Evolutionary conservation across 2,113 vertebrate species (phyloP).

Genomic region (Hydrolagus affinis): DNA sequence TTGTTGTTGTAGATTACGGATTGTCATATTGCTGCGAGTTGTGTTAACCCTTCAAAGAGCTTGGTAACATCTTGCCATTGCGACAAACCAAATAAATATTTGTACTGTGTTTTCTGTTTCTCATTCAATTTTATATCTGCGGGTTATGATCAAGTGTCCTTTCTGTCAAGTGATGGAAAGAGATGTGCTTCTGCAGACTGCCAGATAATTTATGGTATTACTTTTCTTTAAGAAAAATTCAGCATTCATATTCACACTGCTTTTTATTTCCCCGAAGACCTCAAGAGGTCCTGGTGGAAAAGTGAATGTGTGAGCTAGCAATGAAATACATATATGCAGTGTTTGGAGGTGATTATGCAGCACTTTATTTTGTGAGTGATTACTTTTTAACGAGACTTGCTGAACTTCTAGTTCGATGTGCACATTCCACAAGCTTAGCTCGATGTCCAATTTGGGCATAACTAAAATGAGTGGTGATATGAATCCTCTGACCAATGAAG

Average conservation of each 20-base stretch:
- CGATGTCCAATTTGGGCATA: no score
- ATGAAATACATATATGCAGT: background rate
- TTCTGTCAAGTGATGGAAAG: no score
- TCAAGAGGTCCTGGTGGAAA: background rate
- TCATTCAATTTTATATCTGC: background rate
- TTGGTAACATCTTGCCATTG: background rate
- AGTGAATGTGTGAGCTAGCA: background rate
- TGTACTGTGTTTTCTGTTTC: background rate
- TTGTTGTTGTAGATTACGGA: background rate
- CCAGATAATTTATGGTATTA: background rate
- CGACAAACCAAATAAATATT: background rate
- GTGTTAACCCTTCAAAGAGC: background rate
- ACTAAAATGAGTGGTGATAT: no score
- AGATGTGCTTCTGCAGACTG: background rate
- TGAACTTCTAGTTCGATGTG: no score
- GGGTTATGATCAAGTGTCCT: background rate
- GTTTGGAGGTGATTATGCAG: background rate
- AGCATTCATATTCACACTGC: constrained; percentile 5
- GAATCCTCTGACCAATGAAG: no score
- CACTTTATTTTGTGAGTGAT: background rate
- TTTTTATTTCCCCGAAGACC: background rate
- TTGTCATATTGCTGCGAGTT: background rate
- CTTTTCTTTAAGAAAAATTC: background rate
- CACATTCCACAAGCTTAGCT: no score
- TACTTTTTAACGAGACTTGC: no score